These are phyloP conservation scores for Fistularia tabacaria DNA, from an alignment of 2,797 vertebrate species.

Conservation along the genomic window DNA sequence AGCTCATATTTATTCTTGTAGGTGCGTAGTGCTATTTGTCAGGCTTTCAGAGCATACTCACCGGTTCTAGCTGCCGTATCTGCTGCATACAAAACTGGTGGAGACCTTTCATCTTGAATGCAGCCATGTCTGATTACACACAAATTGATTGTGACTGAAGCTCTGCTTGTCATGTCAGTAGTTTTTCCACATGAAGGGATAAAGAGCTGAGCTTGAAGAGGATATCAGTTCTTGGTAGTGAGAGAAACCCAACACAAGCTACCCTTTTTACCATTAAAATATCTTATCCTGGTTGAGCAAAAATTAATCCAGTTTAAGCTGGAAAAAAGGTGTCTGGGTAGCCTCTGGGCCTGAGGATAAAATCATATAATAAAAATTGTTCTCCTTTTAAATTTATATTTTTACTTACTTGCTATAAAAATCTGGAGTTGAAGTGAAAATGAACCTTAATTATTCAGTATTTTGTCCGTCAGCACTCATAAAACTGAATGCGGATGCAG, in stretches of 20 bases:
- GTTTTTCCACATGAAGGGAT: conserved; percentile 24
- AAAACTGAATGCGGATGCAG: conserved; percentile 7
- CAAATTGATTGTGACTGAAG: conserved; percentile 41
- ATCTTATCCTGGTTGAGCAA: not conserved
- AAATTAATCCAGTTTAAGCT: not conserved
- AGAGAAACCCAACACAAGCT: not conserved
- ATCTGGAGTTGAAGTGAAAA: no score
- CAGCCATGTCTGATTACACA: conserved; percentile 37
- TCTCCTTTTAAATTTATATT: no score
- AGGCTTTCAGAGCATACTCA: not conserved
- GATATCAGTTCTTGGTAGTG: conserved; percentile 6
- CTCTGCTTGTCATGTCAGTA: not conserved
- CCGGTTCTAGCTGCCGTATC: conserved; percentile 16
- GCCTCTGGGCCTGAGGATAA: not conserved
- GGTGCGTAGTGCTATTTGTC: not conserved
- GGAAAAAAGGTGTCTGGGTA: not conserved
- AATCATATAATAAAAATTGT: not conserved
- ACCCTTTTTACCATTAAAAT: conserved; percentile 1
- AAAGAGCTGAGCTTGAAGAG: conserved; percentile 3
- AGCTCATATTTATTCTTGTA: no score
- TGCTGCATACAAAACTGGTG: conserved; percentile 1
- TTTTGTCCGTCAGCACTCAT: no score
- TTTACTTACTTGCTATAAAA: no score
- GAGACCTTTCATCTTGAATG: conserved; percentile 26
- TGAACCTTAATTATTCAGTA: no score